Percentiles rank a stretch among this genome's conserved stretches.
Evolutionary conservation across 2,113 vertebrate genomes (phyloP).

Genomic region (Nibea albiflora): DNA sequence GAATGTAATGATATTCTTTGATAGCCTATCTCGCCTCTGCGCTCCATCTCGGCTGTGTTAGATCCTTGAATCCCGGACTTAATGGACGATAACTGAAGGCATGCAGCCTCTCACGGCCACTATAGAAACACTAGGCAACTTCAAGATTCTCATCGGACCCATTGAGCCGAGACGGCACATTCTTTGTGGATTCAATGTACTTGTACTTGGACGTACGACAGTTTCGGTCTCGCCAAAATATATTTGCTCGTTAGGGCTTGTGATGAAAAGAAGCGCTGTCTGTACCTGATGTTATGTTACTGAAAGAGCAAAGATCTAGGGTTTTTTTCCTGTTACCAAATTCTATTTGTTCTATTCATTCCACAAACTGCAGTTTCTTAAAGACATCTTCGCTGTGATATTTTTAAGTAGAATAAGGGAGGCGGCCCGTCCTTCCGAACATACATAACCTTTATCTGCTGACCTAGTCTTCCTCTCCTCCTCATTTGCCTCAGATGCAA

Average conservation of each 20-base stretch:
- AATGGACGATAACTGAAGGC: slow-evolving; percentile 55
- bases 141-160: slow-evolving; percentile 43
- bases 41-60: slow-evolving; percentile 36
- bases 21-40: slow-evolving; percentile 31
- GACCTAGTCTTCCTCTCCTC: slow-evolving; percentile 33
- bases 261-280: slow-evolving; percentile 23
- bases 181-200: slow-evolving; percentile 34
- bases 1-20: slow-evolving; percentile 43
- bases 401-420: slow-evolving; percentile 4
- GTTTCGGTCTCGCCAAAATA: slow-evolving; percentile 12
- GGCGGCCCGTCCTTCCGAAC: slow-evolving; percentile 30
- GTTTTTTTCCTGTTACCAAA: slow-evolving; percentile 6
- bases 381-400: slow-evolving; percentile 7
- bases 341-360: slow-evolving; percentile 27
- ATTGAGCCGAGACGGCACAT: slow-evolving; percentile 43
- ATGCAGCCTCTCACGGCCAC: slow-evolving; percentile 32
- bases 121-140: slow-evolving; percentile 40
- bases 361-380: slow-evolving; percentile 6
- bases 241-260: slow-evolving; percentile 20
- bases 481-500: slow-evolving; percentile 55
- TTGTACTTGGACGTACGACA: slow-evolving; percentile 17
- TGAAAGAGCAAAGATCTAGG: slow-evolving; percentile 1
- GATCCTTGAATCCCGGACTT: slow-evolving; percentile 38
- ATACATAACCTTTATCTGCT: slow-evolving; percentile 42
- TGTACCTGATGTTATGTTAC: slow-evolving; percentile 23